Base-by-base conservation (phyloP, 2,113 vertebrate species). In the Girardinichthys multiradiatus region DNA sequence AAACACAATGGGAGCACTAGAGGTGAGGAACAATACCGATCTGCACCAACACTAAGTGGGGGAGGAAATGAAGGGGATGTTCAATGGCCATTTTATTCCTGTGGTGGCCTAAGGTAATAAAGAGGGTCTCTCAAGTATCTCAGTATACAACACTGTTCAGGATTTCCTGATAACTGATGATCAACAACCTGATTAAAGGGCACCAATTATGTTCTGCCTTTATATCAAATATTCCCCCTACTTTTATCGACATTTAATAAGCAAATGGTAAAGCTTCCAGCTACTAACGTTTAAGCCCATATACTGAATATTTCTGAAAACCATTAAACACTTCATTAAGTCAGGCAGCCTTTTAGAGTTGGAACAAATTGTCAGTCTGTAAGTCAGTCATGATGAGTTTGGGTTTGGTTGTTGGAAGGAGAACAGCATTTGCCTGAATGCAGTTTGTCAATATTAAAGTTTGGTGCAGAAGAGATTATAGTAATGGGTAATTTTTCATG, bases 1-100 rank as follows among this genome's bases (percentile, higher is more conserved):
- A n/a, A 45, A 76, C 57, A 72, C 64, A 81, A 21, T 54, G 21
- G 48, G 48, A 54, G 24, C 48, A n/a, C 48, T 5, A 8, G 24
- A 54, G 48, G 48, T 7, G 9, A n/a, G 24, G 9, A 54, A 24
- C 17, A 45, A 45, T 17, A 24, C 48, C 0, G 9, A 45, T 17
- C 17, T n/a, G 24, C 21, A 54, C 48, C 24, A 24, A 63, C 37
- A 45, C 42, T 17, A 45, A 42, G 21, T n/a, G 76, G 42, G 48
- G 68, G 35, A n/a, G n/a, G 17, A 45, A 45, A 45, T 19, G 42
- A 45, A 45, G 19, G 17, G 17, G 19, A 45, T 45, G 17, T 45
- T 45, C 31, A 21, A 54, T 3, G 9, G 7, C 21, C 8, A 10
- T 54, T 12, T 45, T 39, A 30, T 42, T 74, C 57, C n/a, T 71